Base-by-base conservation (phyloP, 2,888 invertebrate species). In the Junonia oenone region DNA sequence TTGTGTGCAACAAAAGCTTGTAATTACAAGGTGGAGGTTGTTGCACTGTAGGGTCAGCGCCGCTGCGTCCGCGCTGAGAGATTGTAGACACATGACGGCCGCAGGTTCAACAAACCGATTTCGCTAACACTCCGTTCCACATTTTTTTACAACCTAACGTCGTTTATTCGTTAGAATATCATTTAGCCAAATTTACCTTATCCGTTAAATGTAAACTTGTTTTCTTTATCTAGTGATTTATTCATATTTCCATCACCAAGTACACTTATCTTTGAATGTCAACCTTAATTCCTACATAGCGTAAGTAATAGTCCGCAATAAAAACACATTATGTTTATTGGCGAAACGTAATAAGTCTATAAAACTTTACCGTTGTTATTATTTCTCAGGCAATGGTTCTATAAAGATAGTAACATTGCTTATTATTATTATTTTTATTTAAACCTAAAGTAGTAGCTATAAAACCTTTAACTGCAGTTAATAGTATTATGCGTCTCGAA, bases 21-120 rank as follows among this genome's bases (percentile, higher is more conserved):
- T 89, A 87, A 88, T 87, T 86, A 85, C 83, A 82, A 82, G 83
- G 82, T 82, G 78, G 81, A 87, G 89, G 88, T 88, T 87, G 85
- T 84, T 88, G 88, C 87, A 84, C 88, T 61, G 63, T 68, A 63
- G 62, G 56, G 64, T 59, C 62, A 68, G 65, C 72, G 68, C 69
- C 68, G 69, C 65, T 70, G 62, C 72, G 71, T 74, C 67, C 70
- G 72, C 72, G 66, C 77, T 73, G 67, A 75, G 70, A 79, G 71
- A 80, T 74, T 80, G 83, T 79, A 77, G 80, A 76, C 78, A 76
- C 78, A 22, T 45, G 47, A 45, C 73, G 81, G 75, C 76, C 75
- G 75, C 78, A 83, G 80, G 87, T 84, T 87, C 88, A 86, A 85
- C 81, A 84, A 88, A 84, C 86, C 83, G 81, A 81, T 77, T 74